A percentile compares a stretch with the other conserved stretches of the same genome.
Conservation (phyloP, 1,140 invertebrate genomes). For the Acromyrmex echinatior region DNA sequence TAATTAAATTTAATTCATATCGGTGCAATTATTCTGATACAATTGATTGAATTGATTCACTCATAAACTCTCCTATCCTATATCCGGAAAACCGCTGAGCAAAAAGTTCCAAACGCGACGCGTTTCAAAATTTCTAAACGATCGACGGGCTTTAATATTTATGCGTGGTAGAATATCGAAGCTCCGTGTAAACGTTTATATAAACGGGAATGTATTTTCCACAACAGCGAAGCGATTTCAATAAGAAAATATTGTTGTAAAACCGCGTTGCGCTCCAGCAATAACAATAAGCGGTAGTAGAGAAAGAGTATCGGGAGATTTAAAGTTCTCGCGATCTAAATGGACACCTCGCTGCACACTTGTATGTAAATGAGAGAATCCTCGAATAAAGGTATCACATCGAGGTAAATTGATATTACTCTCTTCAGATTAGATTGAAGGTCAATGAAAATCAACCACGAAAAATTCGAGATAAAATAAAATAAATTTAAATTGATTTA, state of each 20-base stretch:
- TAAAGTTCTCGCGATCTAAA: constrained; percentile 52
- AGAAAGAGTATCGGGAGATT: constrained; percentile 19
- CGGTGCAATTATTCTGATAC: background rate
- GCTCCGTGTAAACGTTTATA: constrained; percentile 56
- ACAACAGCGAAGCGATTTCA: constrained; percentile 55
- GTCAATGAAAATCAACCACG: background rate
- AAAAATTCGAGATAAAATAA: background rate
- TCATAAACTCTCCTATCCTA: background rate
- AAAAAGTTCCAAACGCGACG: constrained; percentile 6
- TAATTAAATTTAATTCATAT: background rate
- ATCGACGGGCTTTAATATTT: constrained; percentile 60
- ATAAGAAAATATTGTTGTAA: constrained; percentile 60
- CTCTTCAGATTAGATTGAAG: background rate
- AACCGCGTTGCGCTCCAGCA: constrained; percentile 28
- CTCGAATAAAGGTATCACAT: background rate
- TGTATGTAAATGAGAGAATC: constrained; percentile 5
- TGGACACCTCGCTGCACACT: constrained; percentile 28
- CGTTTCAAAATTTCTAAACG: constrained; percentile 54
- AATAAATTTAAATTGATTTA: background rate
- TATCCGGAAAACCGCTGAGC: background rate
- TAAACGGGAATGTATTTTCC: constrained; percentile 58
- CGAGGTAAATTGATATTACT: background rate
- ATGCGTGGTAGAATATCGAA: constrained; percentile 36
- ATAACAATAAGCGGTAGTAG: constrained; percentile 53
- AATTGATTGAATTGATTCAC: constrained; percentile 17